Evolutionary conservation across 2,888 invertebrate species (phyloP).

Genomic region (Cerastoderma edule): DNA sequence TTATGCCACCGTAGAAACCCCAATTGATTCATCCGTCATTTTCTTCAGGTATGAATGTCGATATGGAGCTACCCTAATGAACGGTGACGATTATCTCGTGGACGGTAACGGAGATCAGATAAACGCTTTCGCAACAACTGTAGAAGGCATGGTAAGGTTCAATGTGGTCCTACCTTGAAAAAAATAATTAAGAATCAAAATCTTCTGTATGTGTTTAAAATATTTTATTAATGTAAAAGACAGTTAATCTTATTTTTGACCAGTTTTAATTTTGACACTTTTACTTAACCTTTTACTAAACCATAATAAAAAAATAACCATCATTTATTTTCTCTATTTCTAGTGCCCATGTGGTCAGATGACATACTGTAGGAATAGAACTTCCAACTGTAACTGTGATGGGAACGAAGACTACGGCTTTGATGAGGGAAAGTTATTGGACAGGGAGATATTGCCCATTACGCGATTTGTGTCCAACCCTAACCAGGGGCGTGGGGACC

Average conservation of each 20-base stretch:
- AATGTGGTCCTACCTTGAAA: too few relatives aligned
- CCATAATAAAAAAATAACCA: neutral
- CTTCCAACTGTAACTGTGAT: slow-evolving; percentile 65
- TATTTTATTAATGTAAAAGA: too few relatives aligned
- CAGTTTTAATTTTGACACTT: too few relatives aligned
- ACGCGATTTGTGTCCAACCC: slow-evolving; percentile 27
- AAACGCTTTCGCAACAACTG: slow-evolving; percentile 66
- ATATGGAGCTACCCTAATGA: slow-evolving; percentile 41
- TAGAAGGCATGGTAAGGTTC: too few relatives aligned
- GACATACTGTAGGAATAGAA: slow-evolving; percentile 48
- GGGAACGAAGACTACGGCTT: slow-evolving; percentile 31
- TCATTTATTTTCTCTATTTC: slow-evolving; percentile 7
- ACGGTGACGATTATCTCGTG: slow-evolving; percentile 61
- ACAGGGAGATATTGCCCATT: slow-evolving; percentile 61
- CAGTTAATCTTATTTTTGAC: neutral
- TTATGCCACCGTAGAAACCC: too few relatives aligned
- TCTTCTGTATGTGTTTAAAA: too few relatives aligned
- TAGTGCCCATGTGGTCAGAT: slow-evolving; percentile 71
- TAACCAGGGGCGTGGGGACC: slow-evolving; percentile 24
- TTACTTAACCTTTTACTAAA: neutral
- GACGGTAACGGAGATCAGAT: slow-evolving; percentile 55
- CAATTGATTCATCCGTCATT: neutral
- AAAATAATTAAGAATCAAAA: too few relatives aligned
- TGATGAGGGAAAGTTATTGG: slow-evolving; percentile 63
- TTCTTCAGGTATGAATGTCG: slow-evolving; percentile 55